Conservation (phyloP, 2,797 vertebrate genomes). For the Cichlasoma orientale region DNA sequence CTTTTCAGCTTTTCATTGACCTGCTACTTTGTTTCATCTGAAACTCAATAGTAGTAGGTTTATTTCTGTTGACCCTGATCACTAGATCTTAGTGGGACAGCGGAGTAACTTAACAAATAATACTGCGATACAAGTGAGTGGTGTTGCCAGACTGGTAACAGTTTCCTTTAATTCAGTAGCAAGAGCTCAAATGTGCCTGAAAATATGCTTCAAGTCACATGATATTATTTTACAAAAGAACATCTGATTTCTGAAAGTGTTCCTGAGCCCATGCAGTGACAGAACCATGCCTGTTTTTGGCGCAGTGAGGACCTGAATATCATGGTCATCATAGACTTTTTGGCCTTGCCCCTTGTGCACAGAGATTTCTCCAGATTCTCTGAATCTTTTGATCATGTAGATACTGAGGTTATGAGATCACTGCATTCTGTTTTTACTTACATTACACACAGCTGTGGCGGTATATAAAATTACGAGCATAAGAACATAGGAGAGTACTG, state of each 20-base stretch:
- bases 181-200: neutral
- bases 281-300: neutral
- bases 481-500: neutral
- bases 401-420: no score
- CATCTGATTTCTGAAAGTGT: neutral
- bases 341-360: no score
- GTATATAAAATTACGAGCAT: neutral
- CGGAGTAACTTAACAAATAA: neutral
- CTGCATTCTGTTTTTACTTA: no score
- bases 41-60: neutral
- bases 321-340: neutral
- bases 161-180: neutral
- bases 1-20: neutral
- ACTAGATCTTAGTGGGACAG: neutral
- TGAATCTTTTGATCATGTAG: no score
- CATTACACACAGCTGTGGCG: no score
- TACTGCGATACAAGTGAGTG: neutral
- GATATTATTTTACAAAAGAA: neutral
- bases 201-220: neutral
- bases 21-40: neutral
- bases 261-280: neutral
- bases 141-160: neutral
- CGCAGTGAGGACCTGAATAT: neutral
- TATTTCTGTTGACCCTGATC: neutral
- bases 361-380: no score